Percentiles rank a stretch among this genome's conserved stretches.
Conservation (phyloP, 2,888 invertebrate genomes). For the Pharmacophagus antenor region DNA sequence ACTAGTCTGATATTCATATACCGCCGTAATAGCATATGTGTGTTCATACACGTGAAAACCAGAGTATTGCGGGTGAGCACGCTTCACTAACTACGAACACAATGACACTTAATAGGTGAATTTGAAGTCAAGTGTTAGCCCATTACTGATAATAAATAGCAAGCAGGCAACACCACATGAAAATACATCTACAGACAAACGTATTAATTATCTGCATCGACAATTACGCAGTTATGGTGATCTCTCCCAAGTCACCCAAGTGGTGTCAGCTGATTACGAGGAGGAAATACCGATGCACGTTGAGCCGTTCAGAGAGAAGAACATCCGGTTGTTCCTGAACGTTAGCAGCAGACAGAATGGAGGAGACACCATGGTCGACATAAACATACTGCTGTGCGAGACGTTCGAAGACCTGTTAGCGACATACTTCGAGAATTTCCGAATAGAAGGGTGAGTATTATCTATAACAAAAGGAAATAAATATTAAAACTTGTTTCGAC, state of each 20-base stretch:
- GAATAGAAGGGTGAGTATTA: slow-evolving; percentile 85
- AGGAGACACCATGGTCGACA: slow-evolving; percentile 87
- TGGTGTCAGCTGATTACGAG: slow-evolving; percentile 88
- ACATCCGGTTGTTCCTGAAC: slow-evolving; percentile 68
- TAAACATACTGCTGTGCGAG: slow-evolving; percentile 93
- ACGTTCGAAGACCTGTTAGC: slow-evolving; percentile 89
- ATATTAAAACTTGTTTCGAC: too few species aligned
- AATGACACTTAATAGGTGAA: too few species aligned
- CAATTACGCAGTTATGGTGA: slow-evolving; percentile 82
- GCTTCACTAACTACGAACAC: too few species aligned
- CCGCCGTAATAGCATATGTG: too few species aligned
- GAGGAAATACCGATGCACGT: slow-evolving; percentile 80
- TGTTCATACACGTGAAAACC: too few species aligned
- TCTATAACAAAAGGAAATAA: background rate
- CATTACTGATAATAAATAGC: too few species aligned
- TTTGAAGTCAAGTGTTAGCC: too few species aligned
- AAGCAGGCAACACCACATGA: too few species aligned
- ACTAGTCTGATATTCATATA: too few species aligned
- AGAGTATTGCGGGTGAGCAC: too few species aligned
- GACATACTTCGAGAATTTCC: slow-evolving; percentile 91
- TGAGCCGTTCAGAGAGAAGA: slow-evolving; percentile 84
- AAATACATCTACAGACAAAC: too few species aligned
- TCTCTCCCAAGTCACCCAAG: slow-evolving; percentile 89
- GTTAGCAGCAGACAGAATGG: slow-evolving; percentile 50
- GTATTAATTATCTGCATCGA: background rate